Conservation (phyloP, 2,888 invertebrate genomes). For the Melinaea menophilus region DNA sequence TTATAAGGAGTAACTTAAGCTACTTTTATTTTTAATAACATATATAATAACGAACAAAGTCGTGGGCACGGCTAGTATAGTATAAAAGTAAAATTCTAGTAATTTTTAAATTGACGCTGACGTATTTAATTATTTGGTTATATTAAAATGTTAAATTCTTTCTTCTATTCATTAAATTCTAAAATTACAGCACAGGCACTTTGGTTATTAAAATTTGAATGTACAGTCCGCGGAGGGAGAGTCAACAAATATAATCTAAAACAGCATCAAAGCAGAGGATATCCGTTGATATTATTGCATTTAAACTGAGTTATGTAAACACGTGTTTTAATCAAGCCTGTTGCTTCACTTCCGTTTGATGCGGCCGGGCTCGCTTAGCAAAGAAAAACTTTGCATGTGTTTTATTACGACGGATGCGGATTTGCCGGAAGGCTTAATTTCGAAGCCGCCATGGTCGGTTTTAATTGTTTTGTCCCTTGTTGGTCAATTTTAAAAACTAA, state of each 20-base stretch:
- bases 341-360: constrained; percentile 72
- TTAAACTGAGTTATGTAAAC: constrained; percentile 68
- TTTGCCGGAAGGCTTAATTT: constrained; percentile 70
- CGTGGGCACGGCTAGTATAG: too few species aligned
- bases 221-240: neutral
- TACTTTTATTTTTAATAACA: too few species aligned
- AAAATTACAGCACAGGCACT: neutral
- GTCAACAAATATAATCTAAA: constrained; percentile 14
- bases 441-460: constrained; percentile 57
- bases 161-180: constrained; percentile 2
- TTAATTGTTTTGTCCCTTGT: constrained; percentile 66
- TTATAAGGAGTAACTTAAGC: too few species aligned
- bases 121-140: neutral
- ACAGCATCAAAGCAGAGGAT: constrained; percentile 20
- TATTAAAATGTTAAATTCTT: neutral
- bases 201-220: constrained; percentile 4
- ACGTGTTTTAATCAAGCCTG: constrained; percentile 78
- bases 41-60: too few species aligned
- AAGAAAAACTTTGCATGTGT: constrained; percentile 78
- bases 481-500: constrained; percentile 44
- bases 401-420: constrained; percentile 75
- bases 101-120: too few species aligned
- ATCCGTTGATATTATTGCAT: constrained; percentile 53
- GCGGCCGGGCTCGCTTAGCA: constrained; percentile 67
- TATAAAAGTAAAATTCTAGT: too few species aligned